A percentile compares a stretch with the other conserved stretches of the same genome.
These are phyloP conservation scores for Stegastes partitus DNA, from an alignment of 2,113 vertebrate species.

Conservation along the genomic window DNA sequence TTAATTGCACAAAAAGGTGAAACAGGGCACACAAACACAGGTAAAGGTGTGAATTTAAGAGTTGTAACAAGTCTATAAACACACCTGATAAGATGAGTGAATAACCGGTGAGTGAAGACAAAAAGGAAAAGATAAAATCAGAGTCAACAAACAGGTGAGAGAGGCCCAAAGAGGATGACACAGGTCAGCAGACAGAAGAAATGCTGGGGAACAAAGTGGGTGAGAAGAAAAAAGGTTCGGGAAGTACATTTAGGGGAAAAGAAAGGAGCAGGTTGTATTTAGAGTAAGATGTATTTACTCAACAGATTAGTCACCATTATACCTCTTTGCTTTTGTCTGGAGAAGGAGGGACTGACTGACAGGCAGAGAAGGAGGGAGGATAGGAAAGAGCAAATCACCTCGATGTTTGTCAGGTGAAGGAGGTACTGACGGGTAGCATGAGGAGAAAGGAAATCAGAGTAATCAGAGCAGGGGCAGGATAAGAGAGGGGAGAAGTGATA, in stretches of 20 bases:
- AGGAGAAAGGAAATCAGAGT: slow-evolving; percentile 61
- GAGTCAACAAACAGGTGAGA: slow-evolving; percentile 66
- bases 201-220: slow-evolving; percentile 66
- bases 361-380: slow-evolving; percentile 51
- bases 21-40: not conserved
- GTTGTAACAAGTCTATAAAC: not conserved
- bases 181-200: slow-evolving; percentile 67
- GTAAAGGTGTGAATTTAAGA: not conserved
- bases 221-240: slow-evolving; percentile 48
- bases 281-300: slow-evolving; percentile 77
- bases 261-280: slow-evolving; percentile 71
- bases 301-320: slow-evolving; percentile 81
- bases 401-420: slow-evolving; percentile 68
- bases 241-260: slow-evolving; percentile 67
- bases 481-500: slow-evolving; percentile 32
- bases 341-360: slow-evolving; percentile 74
- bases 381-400: slow-evolving; percentile 44
- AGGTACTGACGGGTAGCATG: slow-evolving; percentile 56
- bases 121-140: slow-evolving; percentile 55
- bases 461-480: slow-evolving; percentile 40
- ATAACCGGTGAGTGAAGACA: slow-evolving; percentile 34
- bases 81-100: slow-evolving; percentile 29
- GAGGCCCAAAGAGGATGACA: slow-evolving; percentile 55
- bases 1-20: not conserved
- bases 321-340: slow-evolving; percentile 73